Conservation (phyloP, 2,888 invertebrate genomes). For the Anarsia innoxiella region DNA sequence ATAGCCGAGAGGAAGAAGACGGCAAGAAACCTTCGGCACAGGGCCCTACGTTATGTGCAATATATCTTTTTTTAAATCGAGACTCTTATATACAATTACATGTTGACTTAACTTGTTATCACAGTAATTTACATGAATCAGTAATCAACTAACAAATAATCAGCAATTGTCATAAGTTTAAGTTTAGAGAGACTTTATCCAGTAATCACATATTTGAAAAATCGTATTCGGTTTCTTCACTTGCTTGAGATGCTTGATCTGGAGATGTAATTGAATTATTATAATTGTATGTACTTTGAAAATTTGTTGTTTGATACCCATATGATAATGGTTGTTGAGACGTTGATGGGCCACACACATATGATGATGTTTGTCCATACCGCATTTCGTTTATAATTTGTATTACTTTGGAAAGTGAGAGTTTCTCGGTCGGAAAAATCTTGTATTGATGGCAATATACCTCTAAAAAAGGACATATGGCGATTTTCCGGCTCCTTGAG, state of each 20-base stretch:
- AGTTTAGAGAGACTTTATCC: slow-evolving; percentile 12
- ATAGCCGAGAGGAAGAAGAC: no score
- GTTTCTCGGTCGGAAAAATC: slow-evolving; percentile 20
- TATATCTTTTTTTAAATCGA: no score
- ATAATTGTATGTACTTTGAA: slow-evolving; percentile 20
- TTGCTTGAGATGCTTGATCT: slow-evolving; percentile 19
- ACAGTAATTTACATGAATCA: no score
- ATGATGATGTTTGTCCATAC: slow-evolving; percentile 22
- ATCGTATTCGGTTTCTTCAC: slow-evolving; percentile 18
- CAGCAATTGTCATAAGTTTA: slow-evolving; percentile 17
- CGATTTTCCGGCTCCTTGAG: slow-evolving; percentile 24
- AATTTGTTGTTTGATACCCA: slow-evolving; percentile 22
- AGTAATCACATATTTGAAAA: slow-evolving; percentile 15
- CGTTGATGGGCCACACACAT: slow-evolving; percentile 19
- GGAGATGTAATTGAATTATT: slow-evolving; percentile 20
- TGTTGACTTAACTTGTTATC: no score
- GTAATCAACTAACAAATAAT: slow-evolving; percentile 17
- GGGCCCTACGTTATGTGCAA: no score
- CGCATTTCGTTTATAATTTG: slow-evolving; percentile 24
- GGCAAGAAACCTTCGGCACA: slow-evolving; percentile 4
- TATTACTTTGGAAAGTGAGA: slow-evolving; percentile 21
- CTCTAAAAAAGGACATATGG: slow-evolving; percentile 21
- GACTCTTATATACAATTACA: no score
- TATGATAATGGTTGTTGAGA: slow-evolving; percentile 21
- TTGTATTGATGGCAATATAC: slow-evolving; percentile 21